Evolutionary conservation across 2,888 invertebrate species (phyloP), one percentile per base, ranked within the genome.

Genomic region (Plagodis dolabraria): DNA sequence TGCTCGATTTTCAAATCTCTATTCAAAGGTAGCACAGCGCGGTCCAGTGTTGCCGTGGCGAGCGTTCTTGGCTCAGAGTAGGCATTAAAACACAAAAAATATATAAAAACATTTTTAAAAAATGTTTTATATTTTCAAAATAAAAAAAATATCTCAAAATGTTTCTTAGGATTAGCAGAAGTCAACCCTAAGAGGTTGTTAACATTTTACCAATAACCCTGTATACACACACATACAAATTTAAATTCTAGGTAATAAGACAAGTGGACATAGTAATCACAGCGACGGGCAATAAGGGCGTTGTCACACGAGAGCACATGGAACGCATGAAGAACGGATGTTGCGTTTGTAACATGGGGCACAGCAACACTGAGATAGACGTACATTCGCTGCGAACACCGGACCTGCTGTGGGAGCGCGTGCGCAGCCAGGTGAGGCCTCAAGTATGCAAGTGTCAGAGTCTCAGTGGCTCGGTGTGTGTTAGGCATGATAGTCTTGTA

Each of bases 201-300:
- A n/a, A n/a, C n/a, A n/a, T n/a, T n/a, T n/a, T n/a, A n/a, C n/a
- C n/a, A n/a, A n/a, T n/a, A n/a, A n/a, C n/a, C n/a, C n/a, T n/a
- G n/a, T n/a, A n/a, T n/a, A n/a, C n/a, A n/a, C n/a, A n/a, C n/a
- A n/a, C n/a, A n/a, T n/a, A n/a, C n/a, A n/a, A n/a, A n/a, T n/a
- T n/a, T n/a, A n/a, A 0, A 5, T 12, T 12, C 6, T 72, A 99
- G 94, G 98, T 99, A 34, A 97, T 97, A 68, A 95, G 98, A 55
- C 97, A 96, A 85, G 97, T 98, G 59, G 99, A 99, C 87, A 98
- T 99, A 79, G 96, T 99, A 47, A 97, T 99, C 72, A 99, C 99
- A n/a, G 99, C 99, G 50, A 99, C 99, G 0, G 99, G 99, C 38
- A 99, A 99, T 86, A 99, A 99, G 88, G 98, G 98, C 79, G 99